Percentiles rank a stretch among this genome's conserved stretches.
Evolutionary conservation across 1,140 invertebrate genomes (phyloP).

Genomic region (Camponotus pennsylvanicus): DNA sequence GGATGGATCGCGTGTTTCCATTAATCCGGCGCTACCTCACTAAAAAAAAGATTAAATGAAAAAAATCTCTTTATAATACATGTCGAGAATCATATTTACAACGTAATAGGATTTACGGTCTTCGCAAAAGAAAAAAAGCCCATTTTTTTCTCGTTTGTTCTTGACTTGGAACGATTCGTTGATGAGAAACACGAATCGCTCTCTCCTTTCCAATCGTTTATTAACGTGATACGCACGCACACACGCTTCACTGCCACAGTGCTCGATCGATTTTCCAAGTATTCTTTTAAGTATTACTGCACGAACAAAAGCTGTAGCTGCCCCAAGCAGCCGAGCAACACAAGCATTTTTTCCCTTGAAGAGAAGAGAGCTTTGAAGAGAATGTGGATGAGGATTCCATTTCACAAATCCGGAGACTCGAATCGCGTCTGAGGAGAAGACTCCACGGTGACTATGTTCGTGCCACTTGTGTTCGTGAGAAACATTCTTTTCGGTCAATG

Average conservation of each 20-base stretch:
- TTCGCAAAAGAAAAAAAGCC: constrained; percentile 41
- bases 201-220: constrained; percentile 41
- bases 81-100: constrained; percentile 47
- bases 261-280: constrained; percentile 37
- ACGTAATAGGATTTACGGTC: constrained; percentile 31
- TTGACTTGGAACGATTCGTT: constrained; percentile 56
- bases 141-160: constrained; percentile 36
- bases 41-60: constrained; percentile 41
- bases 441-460: neutral
- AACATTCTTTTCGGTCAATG: neutral
- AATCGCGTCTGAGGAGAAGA: neutral
- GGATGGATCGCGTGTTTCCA: constrained; percentile 45
- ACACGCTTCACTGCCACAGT: constrained; percentile 30
- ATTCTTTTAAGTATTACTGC: constrained; percentile 34
- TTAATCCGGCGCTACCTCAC: constrained; percentile 68
- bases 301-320: constrained; percentile 12
- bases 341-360: constrained; percentile 6
- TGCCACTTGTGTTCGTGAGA: neutral
- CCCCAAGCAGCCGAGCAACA: neutral
- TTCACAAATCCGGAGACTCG: neutral
- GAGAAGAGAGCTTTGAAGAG: neutral
- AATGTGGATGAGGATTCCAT: constrained; percentile 4
- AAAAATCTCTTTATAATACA: constrained; percentile 58
- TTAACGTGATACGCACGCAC: constrained; percentile 13
- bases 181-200: neutral